Percentiles rank a stretch among this genome's conserved stretches.
Evolutionary conservation across 1,140 invertebrate genomes (phyloP).

Genomic region (Bombus impatiens): DNA sequence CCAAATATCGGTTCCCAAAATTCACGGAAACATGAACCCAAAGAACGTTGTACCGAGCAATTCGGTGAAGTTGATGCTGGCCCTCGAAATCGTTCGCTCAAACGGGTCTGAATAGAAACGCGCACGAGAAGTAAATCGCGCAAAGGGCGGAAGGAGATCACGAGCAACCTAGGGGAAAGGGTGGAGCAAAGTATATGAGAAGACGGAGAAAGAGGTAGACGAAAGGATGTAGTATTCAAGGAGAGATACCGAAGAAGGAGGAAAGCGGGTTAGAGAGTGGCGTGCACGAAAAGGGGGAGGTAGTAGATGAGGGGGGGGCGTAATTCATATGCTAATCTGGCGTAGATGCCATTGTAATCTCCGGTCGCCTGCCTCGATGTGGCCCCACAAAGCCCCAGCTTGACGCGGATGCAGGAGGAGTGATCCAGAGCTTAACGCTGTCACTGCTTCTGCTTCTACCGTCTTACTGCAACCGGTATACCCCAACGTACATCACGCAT

Average conservation of each 20-base stretch:
- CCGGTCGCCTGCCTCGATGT: slow-evolving; percentile 77
- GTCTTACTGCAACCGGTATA: slow-evolving; percentile 48
- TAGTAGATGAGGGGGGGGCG: slow-evolving; percentile 56
- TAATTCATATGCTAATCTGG: slow-evolving; percentile 83
- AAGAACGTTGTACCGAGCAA: slow-evolving; percentile 23
- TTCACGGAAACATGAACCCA: slow-evolving; percentile 32
- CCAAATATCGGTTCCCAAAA: slow-evolving; percentile 23
- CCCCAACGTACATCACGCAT: slow-evolving; percentile 66
- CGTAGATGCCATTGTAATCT: slow-evolving; percentile 83
- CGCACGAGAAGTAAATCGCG: slow-evolving; percentile 31
- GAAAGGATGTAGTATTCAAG: neutral
- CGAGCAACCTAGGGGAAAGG: neutral
- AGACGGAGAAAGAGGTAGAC: neutral
- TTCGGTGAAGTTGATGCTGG: slow-evolving; percentile 11
- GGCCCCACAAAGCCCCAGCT: slow-evolving; percentile 79
- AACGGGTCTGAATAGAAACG: slow-evolving; percentile 41
- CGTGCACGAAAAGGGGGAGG: neutral
- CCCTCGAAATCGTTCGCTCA: slow-evolving; percentile 24
- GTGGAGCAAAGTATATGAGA: neutral
- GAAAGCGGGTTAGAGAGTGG: slow-evolving; percentile 51
- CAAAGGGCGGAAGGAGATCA: slow-evolving; percentile 14
- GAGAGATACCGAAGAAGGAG: slow-evolving; percentile 12
- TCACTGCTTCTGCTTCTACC: slow-evolving; percentile 28
- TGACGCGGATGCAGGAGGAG: slow-evolving; percentile 76
- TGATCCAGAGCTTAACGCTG: slow-evolving; percentile 71